These are phyloP conservation scores for Pollenia angustigena DNA, from an alignment of 2,888 invertebrate genomes.

Conservation along the genomic window DNA sequence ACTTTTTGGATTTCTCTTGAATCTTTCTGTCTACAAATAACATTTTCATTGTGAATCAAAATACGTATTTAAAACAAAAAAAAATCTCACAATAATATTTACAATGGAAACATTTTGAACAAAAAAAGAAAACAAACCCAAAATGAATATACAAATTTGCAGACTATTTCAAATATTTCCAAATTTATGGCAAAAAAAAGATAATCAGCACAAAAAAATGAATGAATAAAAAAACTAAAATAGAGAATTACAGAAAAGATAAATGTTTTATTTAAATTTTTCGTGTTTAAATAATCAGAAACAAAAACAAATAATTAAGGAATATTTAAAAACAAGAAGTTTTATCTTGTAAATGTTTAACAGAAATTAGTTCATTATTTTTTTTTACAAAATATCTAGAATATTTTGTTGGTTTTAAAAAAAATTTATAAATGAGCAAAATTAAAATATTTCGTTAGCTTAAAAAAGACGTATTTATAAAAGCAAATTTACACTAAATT, in stretches of 20 bases:
- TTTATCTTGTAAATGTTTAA: neutral
- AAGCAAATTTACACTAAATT: neutral
- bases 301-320: no score
- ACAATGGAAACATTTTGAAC: neutral
- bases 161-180: conserved; percentile 19
- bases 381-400: no score
- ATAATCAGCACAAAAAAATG: neutral
- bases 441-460: no score
- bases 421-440: no score
- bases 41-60: conserved; percentile 22
- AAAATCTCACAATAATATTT: conserved; percentile 1
- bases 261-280: neutral
- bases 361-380: conserved; percentile 7
- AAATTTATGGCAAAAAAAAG: conserved; percentile 13
- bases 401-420: no score
- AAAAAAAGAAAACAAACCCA: neutral
- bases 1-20: neutral
- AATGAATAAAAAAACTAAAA: neutral
- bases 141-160: neutral
- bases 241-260: neutral
- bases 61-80: neutral
- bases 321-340: conserved; percentile 1
- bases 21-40: neutral
- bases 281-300: no score
- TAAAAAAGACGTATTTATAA: neutral